Conservation (phyloP, 1,140 invertebrate genomes). For the Heliconius eleuchia region DNA sequence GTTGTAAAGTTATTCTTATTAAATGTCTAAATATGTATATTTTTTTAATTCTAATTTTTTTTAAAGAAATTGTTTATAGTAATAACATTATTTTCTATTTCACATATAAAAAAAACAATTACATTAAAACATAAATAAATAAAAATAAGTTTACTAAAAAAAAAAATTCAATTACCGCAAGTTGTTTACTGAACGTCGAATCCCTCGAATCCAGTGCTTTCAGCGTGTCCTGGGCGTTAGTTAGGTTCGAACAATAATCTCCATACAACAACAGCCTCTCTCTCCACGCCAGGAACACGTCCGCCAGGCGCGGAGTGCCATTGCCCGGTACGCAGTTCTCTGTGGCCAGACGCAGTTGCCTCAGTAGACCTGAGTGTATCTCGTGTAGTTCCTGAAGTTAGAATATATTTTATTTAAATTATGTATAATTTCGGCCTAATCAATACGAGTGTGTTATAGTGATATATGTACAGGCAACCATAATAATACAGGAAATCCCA, state of each 20-base stretch:
- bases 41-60: too few species aligned
- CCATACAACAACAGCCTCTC: conserved; percentile 96
- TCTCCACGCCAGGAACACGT: conserved; percentile 94
- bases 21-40: too few species aligned
- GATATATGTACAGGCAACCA: too few species aligned
- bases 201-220: conserved; percentile 68
- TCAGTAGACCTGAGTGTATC: conserved; percentile 92
- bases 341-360: conserved; percentile 88
- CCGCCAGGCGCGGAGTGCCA: conserved; percentile 80
- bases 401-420: background rate
- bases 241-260: conserved; percentile 96
- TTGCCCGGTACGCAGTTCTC: conserved; percentile 72
- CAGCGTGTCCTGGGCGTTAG: conserved; percentile 78
- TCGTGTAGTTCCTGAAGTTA: conserved; percentile 88
- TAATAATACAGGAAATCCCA: too few species aligned
- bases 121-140: too few species aligned
- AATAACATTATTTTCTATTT: too few species aligned
- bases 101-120: too few species aligned
- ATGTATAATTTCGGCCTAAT: background rate
- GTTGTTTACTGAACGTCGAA: conserved; percentile 61
- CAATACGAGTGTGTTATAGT: too few species aligned
- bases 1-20: too few species aligned
- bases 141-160: conserved; percentile 82
- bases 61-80: too few species aligned
- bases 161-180: conserved; percentile 61